Conservation (phyloP, 2,797 vertebrate species). For the Poeciliopsis turneri region DNA sequence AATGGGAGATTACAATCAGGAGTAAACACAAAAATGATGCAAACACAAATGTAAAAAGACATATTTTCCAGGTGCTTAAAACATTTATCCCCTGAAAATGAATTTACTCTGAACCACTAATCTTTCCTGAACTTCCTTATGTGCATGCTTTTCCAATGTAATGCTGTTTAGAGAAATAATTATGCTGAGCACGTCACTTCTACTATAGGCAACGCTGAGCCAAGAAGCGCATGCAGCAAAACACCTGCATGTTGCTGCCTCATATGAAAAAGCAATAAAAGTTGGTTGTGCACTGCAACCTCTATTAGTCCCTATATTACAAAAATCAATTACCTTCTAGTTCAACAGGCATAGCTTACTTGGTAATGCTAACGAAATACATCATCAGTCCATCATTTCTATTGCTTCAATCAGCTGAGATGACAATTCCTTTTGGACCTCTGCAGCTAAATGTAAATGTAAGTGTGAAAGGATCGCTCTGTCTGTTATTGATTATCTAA, state of each 20-base stretch:
- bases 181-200: not conserved
- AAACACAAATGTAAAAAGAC: not conserved
- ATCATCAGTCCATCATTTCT: not conserved
- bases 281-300: not conserved
- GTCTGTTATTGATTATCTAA: too few relatives aligned
- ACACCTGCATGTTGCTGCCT: not conserved
- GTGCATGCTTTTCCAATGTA: not conserved
- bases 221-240: not conserved
- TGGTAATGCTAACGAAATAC: not conserved
- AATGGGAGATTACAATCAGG: slow-evolving; percentile 14
- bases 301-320: not conserved
- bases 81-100: not conserved
- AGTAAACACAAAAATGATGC: not conserved
- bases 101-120: not conserved
- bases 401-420: not conserved
- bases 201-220: not conserved
- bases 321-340: not conserved
- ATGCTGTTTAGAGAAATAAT: not conserved
- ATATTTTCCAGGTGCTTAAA: slow-evolving; percentile 8
- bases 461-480: too few relatives aligned
- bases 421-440: not conserved
- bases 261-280: not conserved
- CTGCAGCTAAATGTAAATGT: too few relatives aligned
- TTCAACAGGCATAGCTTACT: not conserved
- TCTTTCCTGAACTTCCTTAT: not conserved